A percentile compares a stretch with the other conserved stretches of the same genome.
Conservation (phyloP, 2,888 invertebrate genomes). For the Kryphioiulus occultus region DNA sequence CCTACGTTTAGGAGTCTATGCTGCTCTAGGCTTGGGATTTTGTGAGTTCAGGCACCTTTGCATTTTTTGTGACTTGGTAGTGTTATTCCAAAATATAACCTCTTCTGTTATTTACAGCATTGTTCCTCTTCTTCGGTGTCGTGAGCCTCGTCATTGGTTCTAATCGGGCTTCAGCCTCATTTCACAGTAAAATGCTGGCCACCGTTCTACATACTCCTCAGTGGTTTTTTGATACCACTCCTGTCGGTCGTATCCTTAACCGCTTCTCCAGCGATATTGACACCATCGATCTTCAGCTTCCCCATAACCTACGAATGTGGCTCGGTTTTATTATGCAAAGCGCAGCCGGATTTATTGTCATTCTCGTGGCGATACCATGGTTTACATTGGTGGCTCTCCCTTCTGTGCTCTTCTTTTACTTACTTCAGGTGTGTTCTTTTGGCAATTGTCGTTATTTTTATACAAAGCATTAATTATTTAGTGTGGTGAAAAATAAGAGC, state of each 20-base stretch:
- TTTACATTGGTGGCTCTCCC: constrained; percentile 31
- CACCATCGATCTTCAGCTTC: constrained; percentile 55
- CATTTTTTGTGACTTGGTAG: neutral
- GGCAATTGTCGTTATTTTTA: too few species aligned
- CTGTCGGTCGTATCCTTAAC: constrained; percentile 55
- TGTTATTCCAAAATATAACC: neutral
- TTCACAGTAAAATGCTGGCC: constrained; percentile 59
- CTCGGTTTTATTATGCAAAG: constrained; percentile 12
- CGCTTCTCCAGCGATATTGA: constrained; percentile 59
- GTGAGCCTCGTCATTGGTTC: neutral
- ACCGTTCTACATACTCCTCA: constrained; percentile 51
- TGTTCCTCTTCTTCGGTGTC: neutral
- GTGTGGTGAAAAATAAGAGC: too few species aligned
- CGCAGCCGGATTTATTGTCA: neutral
- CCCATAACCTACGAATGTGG: constrained; percentile 3
- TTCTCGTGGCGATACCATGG: constrained; percentile 39
- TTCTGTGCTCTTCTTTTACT: constrained; percentile 2
- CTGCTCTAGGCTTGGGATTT: constrained; percentile 74
- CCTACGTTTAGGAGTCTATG: constrained; percentile 86
- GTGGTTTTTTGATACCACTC: constrained; percentile 56
- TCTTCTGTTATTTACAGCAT: neutral
- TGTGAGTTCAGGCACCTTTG: neutral
- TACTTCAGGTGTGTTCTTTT: neutral
- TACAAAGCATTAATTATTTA: too few species aligned
- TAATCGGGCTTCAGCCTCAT: constrained; percentile 57